Evolutionary conservation across 2,888 invertebrate species (phyloP), one percentile per base, ranked within the genome.

Genomic region (Notocelia uddmanniana): DNA sequence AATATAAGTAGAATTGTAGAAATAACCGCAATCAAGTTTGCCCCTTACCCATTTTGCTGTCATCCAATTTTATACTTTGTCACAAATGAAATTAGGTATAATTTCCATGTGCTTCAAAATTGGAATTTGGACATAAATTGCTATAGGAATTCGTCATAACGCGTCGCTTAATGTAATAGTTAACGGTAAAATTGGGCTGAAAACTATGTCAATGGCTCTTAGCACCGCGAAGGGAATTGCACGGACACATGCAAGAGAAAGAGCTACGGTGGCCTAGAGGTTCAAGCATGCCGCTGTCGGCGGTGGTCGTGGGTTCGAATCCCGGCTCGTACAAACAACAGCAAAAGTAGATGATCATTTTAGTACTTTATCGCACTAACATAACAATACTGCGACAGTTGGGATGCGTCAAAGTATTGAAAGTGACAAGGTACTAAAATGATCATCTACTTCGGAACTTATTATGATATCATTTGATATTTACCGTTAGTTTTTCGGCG

Each of bases 141-240:
- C 18, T 5, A 15, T 23, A 21, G 8, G 34, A 45, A 15, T 52
- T 63, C 10, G 34, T 3, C 21, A 52, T 64, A 37, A 10, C 34
- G 34, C 21, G 54, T 52, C 52, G 63, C 34, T 3, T 64, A 63
- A 34, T 50, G 63, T 52, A 52, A 37, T n/a, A 52, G 50, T 50
- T 50, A 63, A 31, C 34, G 63, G 34, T n/a, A 11, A 34, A 37
- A n/a, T 64, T 54, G 34, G 21, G 21, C 37, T 64, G 52, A 37
- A 37, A 64, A 64, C 34, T 64, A 19, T 54, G 52, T 54, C 52
- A 64, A 64, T 54, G 37, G 37, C 21, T 62, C 23, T 54, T 64
- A 50, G 21, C 45, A 26, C 59, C 31, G 26, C 10, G 34, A 21
- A 13, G 52, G 52, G 64, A 50, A 54, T 31, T 48, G 21, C 37